These are phyloP conservation scores for Meandrusa payeni DNA, from an alignment of 2,888 invertebrate species.

Conservation along the genomic window DNA sequence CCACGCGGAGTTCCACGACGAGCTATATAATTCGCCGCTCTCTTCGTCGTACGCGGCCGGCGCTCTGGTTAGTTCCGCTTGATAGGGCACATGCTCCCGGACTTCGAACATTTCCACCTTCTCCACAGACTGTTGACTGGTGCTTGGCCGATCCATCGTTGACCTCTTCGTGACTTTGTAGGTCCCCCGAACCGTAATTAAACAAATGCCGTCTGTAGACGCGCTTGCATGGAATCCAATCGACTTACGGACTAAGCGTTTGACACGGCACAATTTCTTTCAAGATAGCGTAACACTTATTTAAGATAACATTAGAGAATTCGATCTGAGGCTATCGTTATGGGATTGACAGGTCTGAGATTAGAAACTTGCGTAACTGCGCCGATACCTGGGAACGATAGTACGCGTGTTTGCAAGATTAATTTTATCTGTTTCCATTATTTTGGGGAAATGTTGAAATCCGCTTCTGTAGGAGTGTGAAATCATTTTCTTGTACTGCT, in stretches of 20 bases:
- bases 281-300: constrained; percentile 39
- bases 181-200: constrained; percentile 44
- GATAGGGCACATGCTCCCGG: constrained; percentile 71
- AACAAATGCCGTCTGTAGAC: constrained; percentile 28
- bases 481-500: constrained; percentile 11
- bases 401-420: constrained; percentile 44
- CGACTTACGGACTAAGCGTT: constrained; percentile 45
- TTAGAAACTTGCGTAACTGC: constrained; percentile 64
- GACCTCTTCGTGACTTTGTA: constrained; percentile 37
- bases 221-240: constrained; percentile 44
- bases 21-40: constrained; percentile 52
- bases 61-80: constrained; percentile 64
- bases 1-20: constrained; percentile 68
- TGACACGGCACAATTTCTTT: constrained; percentile 29
- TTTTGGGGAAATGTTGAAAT: constrained; percentile 53
- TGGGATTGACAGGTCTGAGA: constrained; percentile 63
- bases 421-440: constrained; percentile 46
- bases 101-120: constrained; percentile 70
- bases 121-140: constrained; percentile 64
- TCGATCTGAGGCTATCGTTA: constrained; percentile 50
- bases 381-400: constrained; percentile 46
- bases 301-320: constrained; percentile 56
- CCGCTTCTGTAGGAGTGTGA: constrained; percentile 40
- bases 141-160: constrained; percentile 69
- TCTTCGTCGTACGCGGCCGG: constrained; percentile 66